Conservation (phyloP, 2,888 invertebrate species). For the Meteorus cinctellus region DNA sequence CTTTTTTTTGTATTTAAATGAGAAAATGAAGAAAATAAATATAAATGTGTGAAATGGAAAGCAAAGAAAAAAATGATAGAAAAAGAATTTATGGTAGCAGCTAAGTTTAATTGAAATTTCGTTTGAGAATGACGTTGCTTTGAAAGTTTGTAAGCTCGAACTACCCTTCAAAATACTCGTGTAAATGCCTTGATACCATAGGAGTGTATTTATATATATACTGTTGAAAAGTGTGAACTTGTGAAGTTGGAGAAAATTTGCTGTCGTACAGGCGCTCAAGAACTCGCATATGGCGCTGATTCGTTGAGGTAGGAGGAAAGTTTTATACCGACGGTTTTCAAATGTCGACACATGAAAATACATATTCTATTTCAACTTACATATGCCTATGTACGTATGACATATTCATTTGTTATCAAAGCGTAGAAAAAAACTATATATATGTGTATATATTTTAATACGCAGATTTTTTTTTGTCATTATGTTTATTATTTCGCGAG, state of each 20-base stretch:
- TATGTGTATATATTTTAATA: no score
- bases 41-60: background rate
- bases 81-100: background rate
- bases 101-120: background rate
- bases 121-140: background rate
- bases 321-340: background rate
- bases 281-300: background rate
- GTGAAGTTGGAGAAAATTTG: background rate
- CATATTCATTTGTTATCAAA: background rate
- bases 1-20: background rate
- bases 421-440: no score
- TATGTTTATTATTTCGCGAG: background rate
- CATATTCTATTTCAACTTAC: slow-evolving; percentile 5
- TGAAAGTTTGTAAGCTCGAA: background rate
- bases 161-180: background rate
- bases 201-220: background rate
- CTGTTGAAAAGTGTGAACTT: background rate
- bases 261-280: background rate
- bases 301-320: background rate
- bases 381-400: background rate
- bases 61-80: background rate
- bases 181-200: background rate
- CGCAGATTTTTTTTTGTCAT: background rate
- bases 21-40: background rate
- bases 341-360: background rate